Evolutionary conservation across 35 echinoderm and acorn worm genomes (phyloP).

Genomic region (Amphiura filiformis): DNA sequence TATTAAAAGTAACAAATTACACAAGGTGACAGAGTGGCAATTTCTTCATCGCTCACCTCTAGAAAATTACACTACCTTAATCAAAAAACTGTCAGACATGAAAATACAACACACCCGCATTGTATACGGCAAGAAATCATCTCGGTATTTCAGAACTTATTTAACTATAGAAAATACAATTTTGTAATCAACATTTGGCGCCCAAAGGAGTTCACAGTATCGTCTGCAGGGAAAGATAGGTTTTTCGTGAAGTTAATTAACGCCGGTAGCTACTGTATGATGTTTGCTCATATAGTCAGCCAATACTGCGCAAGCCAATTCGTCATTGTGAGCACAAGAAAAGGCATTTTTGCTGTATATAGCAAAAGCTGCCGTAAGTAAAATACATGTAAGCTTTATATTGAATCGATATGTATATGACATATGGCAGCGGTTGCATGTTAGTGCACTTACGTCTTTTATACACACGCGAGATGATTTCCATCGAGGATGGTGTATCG

Average conservation of each 20-base stretch:
- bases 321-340: too few relatives aligned
- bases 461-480: too few relatives aligned
- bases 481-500: not conserved
- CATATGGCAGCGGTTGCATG: too few relatives aligned
- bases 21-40: not conserved
- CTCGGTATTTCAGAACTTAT: not conserved
- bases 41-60: not conserved
- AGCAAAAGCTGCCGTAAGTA: too few relatives aligned
- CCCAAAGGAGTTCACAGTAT: not conserved
- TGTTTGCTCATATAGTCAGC: not conserved
- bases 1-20: not conserved
- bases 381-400: too few relatives aligned
- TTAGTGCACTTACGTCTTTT: too few relatives aligned
- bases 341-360: too few relatives aligned
- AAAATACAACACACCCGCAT: not conserved
- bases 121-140: not conserved
- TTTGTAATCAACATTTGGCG: constrained; percentile 6
- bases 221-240: not conserved
- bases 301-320: not conserved
- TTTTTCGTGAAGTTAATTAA: constrained; percentile 11
- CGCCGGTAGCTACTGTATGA: not conserved
- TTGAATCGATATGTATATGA: too few relatives aligned
- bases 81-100: not conserved
- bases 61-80: not conserved
- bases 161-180: constrained; percentile 4